phyloP scores from a whole-genome alignment of 2,113 vertebrate genomes.

The Scortum barcoo region DNA sequence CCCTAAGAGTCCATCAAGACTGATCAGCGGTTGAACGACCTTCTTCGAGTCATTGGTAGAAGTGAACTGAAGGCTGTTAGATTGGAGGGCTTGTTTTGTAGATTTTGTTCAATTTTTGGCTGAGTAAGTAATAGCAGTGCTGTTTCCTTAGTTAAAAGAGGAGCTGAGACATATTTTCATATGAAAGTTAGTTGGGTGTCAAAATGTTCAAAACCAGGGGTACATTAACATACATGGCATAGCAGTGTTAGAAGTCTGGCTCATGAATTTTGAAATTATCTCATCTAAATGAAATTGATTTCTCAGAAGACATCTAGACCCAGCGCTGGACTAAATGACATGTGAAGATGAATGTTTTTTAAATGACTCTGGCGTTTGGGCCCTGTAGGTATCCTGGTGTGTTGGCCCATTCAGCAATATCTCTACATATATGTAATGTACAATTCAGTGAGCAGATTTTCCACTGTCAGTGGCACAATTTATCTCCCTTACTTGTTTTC shows the following conservation, averaged over 20 bases:
- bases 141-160: conserved; percentile 1
- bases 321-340: conserved; percentile 25
- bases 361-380: conserved; percentile 37
- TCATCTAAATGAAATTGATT: conserved; percentile 21
- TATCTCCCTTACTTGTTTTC: conserved; percentile 15
- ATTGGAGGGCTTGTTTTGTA: neutral
- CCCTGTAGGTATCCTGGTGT: neutral
- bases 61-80: neutral
- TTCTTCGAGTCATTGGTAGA: conserved; percentile 18
- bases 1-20: conserved; percentile 31
- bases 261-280: conserved; percentile 17
- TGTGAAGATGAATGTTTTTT: conserved; percentile 49
- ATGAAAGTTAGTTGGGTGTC: conserved; percentile 1
- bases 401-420: conserved; percentile 11
- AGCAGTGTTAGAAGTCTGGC: neutral
- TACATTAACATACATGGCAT: neutral
- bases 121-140: neutral
- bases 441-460: conserved; percentile 44
- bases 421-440: conserved; percentile 29
- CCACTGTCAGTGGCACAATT: conserved; percentile 32
- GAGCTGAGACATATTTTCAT: neutral
- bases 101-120: neutral
- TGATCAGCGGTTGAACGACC: conserved; percentile 16
- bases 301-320: conserved; percentile 19
- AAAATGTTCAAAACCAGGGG: neutral